Base-by-base conservation (phyloP, 2,113 vertebrate species). In the Pandion haliaetus region DNA sequence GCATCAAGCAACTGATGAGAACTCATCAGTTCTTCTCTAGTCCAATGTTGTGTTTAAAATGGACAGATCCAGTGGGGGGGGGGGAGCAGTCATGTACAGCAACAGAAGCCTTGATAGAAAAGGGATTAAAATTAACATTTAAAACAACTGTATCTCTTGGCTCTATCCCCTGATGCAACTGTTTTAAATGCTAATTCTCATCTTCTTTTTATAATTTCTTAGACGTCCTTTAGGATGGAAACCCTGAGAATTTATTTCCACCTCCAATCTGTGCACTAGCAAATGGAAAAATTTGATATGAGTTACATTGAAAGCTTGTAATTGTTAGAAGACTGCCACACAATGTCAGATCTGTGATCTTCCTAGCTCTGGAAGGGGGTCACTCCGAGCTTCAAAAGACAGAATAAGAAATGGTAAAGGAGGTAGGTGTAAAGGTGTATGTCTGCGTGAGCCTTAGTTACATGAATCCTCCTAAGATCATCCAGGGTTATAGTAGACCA, bases 1-100 rank as follows among this genome's bases (percentile, higher is more conserved):
- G 45, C 49, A 65, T 70, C 1, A 1, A 77, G 23, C 24, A 81
- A 69, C 34, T 78, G 65, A 74, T 40, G 34, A 94, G 66, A 81
- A 19, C 24, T 84, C 65, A 17, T n/a, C 36, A 20, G 49, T 63
- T 90, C n/a, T 78, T 49, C 25, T 79, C 7, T 44, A 54, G 50
- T 38, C 21, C 65, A 72, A 24, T 3, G 1, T 0, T 49, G 13
- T 70, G 29, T 70, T 88, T 66, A 23, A 78, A 73, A 38, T 28
- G 44, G 28, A 17, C 7, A 45, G 36, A 52, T 26, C 4, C 32
- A 23, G 5, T 0, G 31, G 12, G 10, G 50, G 31, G 12, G 10
- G 50, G 19, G 15, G 82, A 42, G 17, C 2, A 88, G 36, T 40
- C 29, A 12, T 8, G 23, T 52, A 71, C 25, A 65, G 47, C 28